Conservation (phyloP, 2,797 vertebrate genomes). For the Pipistrellus pygmaeus region DNA sequence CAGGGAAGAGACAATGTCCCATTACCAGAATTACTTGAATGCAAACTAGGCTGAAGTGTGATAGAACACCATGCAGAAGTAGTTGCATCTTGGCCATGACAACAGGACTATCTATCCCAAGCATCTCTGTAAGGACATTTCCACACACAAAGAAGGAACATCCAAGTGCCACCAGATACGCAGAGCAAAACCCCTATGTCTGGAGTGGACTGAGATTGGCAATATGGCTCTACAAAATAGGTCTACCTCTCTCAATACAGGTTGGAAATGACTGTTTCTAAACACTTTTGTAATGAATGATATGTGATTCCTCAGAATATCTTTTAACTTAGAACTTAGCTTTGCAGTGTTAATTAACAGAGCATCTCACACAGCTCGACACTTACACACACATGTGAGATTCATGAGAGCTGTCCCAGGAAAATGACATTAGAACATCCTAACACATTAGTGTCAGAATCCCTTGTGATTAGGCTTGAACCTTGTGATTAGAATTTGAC, state of each 20-base stretch:
- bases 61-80: not conserved
- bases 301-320: not conserved
- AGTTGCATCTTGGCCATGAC: not conserved
- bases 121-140: not conserved
- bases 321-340: not conserved
- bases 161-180: not conserved
- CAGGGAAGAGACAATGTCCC: not conserved
- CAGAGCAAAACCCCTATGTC: not conserved
- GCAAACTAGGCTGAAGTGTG: not conserved
- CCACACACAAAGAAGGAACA: not conserved
- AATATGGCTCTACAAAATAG: not conserved
- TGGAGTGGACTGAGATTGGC: not conserved
- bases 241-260: not conserved
- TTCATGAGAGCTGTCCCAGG: not conserved
- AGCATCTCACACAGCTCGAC: not conserved
- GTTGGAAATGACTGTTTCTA: not conserved
- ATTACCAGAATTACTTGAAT: slow-evolving; percentile 42
- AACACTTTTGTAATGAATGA: not conserved
- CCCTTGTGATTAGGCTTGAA: not conserved
- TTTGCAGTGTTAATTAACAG: slow-evolving; percentile 7
- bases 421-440: not conserved
- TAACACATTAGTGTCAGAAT: not conserved
- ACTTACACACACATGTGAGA: not conserved
- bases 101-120: not conserved
- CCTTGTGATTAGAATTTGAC: slow-evolving; percentile 42